Percentiles rank a stretch among this genome's conserved stretches.
Conservation (phyloP, 2,113 vertebrate species). For the Theristicus caerulescens region DNA sequence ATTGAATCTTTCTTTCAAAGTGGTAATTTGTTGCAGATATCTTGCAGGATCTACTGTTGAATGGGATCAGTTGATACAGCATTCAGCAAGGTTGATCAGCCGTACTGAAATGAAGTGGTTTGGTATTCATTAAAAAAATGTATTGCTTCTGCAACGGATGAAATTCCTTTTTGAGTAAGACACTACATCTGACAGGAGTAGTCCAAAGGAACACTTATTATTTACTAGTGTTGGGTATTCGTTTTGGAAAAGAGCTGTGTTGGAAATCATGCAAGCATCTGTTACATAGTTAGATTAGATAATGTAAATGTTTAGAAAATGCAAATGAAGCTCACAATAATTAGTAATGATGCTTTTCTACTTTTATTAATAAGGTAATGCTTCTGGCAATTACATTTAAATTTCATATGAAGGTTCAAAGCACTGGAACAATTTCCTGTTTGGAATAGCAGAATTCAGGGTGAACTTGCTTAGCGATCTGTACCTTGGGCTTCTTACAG, state of each 20-base stretch:
- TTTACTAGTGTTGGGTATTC: not conserved
- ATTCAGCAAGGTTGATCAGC: not conserved
- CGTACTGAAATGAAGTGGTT: not conserved
- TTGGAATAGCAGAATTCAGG: conserved; percentile 5
- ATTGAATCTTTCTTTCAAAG: not conserved
- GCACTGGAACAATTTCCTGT: conserved; percentile 38
- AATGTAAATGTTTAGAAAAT: conserved; percentile 75
- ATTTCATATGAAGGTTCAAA: conserved; percentile 72
- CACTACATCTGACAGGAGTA: not conserved
- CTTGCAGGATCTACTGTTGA: conserved; percentile 13
- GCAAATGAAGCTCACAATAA: conserved; percentile 68
- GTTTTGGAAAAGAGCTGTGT: conserved; percentile 28
- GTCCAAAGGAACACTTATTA: not conserved
- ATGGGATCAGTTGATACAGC: not conserved
- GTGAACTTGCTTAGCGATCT: not conserved
- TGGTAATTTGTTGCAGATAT: conserved; percentile 22
- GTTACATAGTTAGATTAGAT: conserved; percentile 59
- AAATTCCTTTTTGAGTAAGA: not conserved
- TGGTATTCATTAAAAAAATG: not conserved
- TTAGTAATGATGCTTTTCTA: conserved; percentile 71
- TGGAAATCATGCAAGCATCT: conserved; percentile 64
- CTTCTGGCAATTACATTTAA: conserved; percentile 72
- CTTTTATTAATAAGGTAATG: conserved; percentile 72
- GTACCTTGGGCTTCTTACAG: not conserved
- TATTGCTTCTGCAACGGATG: not conserved